Evolutionary conservation across 2,113 vertebrate species (phyloP).

Genomic region (Petroica traversi): DNA sequence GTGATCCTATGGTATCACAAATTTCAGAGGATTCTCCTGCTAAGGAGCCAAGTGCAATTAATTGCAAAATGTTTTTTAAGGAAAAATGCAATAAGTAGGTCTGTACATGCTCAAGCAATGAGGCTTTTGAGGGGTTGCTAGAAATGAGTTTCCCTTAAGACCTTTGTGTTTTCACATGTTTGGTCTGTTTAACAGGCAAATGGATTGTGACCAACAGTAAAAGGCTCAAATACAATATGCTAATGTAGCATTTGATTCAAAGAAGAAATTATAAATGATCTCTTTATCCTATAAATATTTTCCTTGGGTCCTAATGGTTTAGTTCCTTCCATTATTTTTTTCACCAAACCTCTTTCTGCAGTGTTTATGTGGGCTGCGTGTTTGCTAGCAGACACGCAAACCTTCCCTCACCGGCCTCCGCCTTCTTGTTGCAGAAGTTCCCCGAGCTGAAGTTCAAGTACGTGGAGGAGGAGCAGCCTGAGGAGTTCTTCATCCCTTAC

Average conservation of each 20-base stretch:
- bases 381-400: not conserved
- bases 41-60: not conserved
- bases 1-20: not conserved
- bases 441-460: slow-evolving; percentile 98
- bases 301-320: not conserved
- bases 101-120: not conserved
- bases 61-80: not conserved
- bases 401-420: not conserved
- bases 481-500: slow-evolving; percentile 98
- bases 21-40: not conserved
- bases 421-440: slow-evolving; percentile 85
- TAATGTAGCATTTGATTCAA: not conserved
- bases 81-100: not conserved
- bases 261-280: not conserved
- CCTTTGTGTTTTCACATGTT: not conserved
- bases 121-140: not conserved
- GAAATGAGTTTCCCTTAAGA: not conserved
- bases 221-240: not conserved
- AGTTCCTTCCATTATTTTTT: not conserved
- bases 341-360: not conserved
- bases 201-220: not conserved
- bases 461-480: slow-evolving; percentile 96
- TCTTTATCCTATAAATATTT: not conserved
- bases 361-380: not conserved
- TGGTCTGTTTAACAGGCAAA: not conserved